Evolutionary conservation across 2,888 invertebrate species (phyloP).

Genomic region (Hesperia comma): DNA sequence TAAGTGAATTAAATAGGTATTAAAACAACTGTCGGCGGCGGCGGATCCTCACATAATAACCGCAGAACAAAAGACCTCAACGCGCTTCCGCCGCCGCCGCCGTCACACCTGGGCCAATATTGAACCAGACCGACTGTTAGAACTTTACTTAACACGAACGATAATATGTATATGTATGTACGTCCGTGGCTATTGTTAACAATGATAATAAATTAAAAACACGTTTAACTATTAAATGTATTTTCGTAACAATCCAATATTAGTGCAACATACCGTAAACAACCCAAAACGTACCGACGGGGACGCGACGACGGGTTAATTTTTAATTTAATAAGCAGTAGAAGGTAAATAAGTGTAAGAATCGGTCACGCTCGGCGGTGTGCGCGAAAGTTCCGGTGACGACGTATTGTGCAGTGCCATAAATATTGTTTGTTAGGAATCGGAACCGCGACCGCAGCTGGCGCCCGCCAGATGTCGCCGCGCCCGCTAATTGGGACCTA

Average conservation of each 20-base stretch:
- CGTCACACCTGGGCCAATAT: slow-evolving; percentile 25
- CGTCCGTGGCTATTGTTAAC: too few species aligned
- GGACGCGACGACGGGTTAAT: too few species aligned
- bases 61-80: slow-evolving; percentile 59
- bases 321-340: too few species aligned
- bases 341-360: neutral
- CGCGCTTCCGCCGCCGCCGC: slow-evolving; percentile 46
- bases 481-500: slow-evolving; percentile 7
- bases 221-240: too few species aligned
- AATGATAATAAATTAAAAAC: too few species aligned
- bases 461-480: slow-evolving; percentile 12
- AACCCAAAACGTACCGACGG: too few species aligned
- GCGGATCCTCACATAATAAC: slow-evolving; percentile 31
- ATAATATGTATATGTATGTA: too few species aligned
- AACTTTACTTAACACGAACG: too few species aligned
- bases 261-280: too few species aligned
- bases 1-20: neutral
- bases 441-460: slow-evolving; percentile 9
- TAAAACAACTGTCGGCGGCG: neutral
- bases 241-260: too few species aligned
- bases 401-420: slow-evolving; percentile 4
- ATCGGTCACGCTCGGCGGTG: neutral
- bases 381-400: slow-evolving; percentile 3
- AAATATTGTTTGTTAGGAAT: slow-evolving; percentile 11
- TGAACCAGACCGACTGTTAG: slow-evolving; percentile 6